These are phyloP conservation scores for Pachyramphus minor DNA, from an alignment of 2,113 vertebrate species.

Conservation along the genomic window DNA sequence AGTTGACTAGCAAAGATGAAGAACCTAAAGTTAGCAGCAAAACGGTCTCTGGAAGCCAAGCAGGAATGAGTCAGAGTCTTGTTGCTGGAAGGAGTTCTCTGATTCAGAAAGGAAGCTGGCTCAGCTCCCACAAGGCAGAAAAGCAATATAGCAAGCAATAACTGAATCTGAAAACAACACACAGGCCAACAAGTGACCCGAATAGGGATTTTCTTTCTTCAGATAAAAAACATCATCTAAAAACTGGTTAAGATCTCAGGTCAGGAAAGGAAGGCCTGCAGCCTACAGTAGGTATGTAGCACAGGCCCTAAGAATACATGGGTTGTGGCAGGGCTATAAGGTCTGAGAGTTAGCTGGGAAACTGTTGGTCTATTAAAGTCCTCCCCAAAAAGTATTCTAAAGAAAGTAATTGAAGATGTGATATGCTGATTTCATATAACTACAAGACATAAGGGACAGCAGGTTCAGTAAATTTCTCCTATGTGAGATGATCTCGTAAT, in stretches of 20 bases:
- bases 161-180: conserved; percentile 52
- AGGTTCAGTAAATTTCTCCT: not conserved
- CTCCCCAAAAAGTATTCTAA: not conserved
- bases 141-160: conserved; percentile 68
- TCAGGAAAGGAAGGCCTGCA: not conserved
- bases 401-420: not conserved
- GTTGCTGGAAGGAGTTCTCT: conserved; percentile 59
- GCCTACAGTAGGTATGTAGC: not conserved
- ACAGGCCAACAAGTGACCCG: conserved; percentile 50
- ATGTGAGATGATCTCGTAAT: not conserved
- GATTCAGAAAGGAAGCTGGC: conserved; percentile 65
- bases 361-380: not conserved
- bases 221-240: not conserved
- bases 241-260: conserved; percentile 27
- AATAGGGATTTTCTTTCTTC: conserved; percentile 48
- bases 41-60: conserved; percentile 50
- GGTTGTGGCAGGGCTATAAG: not conserved
- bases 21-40: conserved; percentile 64
- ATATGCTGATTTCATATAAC: not conserved
- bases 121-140: conserved; percentile 68
- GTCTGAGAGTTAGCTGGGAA: not conserved
- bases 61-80: conserved; percentile 60
- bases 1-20: conserved; percentile 62
- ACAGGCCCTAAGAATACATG: not conserved
- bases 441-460: not conserved